phyloP scores from a whole-genome alignment of 2,888 invertebrate species.

The Tupiocoris notatus region DNA sequence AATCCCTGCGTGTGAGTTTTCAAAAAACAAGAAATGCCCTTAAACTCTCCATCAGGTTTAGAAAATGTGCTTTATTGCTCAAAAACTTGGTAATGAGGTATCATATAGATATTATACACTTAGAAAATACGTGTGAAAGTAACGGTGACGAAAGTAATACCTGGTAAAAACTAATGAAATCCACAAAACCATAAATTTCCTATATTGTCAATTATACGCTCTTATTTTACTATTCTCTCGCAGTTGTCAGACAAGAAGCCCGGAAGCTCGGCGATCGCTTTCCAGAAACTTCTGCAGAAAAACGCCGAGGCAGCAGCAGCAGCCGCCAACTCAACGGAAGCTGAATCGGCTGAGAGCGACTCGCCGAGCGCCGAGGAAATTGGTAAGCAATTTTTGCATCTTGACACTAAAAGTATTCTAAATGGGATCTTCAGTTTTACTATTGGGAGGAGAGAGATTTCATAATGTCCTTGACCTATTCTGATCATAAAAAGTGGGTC shows the following conservation, averaged over 20 bases:
- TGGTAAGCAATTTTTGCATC: slow-evolving; percentile 16
- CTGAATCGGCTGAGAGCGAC: slow-evolving; percentile 26
- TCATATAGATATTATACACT: no score
- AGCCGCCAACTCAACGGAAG: slow-evolving; percentile 49
- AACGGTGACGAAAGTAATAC: no score
- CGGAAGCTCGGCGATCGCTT: slow-evolving; percentile 46
- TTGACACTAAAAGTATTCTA: background rate
- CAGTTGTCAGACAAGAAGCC: slow-evolving; percentile 40
- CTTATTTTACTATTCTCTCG: background rate
- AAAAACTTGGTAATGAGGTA: no score
- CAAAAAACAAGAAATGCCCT: no score
- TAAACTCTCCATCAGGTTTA: no score
- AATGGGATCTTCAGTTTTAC: background rate
- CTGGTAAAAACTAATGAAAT: no score
- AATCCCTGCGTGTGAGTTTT: no score
- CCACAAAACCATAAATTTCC: no score
- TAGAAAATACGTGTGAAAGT: no score
- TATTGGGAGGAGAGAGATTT: background rate
- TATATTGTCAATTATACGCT: no score
- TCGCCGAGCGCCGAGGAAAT: slow-evolving; percentile 32
- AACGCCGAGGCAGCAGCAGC: slow-evolving; percentile 33
- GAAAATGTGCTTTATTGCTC: no score
- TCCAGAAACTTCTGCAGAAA: slow-evolving; percentile 46
- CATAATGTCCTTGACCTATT: background rate
- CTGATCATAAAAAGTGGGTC: background rate